These are phyloP conservation scores for Gymnocephalus cernua DNA, from an alignment of 2,113 vertebrate genomes.

Conservation along the genomic window DNA sequence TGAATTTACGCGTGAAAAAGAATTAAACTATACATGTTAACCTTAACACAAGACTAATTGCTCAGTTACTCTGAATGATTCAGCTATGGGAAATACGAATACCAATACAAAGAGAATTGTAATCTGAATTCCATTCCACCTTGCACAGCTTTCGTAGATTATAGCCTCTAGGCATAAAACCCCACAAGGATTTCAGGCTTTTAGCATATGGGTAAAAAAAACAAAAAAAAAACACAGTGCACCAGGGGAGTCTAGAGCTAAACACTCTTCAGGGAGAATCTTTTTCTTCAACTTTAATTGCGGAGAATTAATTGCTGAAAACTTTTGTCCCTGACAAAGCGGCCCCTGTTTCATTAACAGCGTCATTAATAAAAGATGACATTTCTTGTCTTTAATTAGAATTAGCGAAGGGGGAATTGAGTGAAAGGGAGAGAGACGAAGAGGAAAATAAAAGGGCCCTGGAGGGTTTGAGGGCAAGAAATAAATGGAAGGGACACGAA, in stretches of 20 bases:
- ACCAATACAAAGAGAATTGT: conserved; percentile 21
- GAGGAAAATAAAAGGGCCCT: not conserved
- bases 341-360: conserved; percentile 74
- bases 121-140: conserved; percentile 14
- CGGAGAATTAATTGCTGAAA: conserved; percentile 72
- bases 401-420: conserved; percentile 51
- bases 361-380: conserved; percentile 80
- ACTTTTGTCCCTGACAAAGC: conserved; percentile 74
- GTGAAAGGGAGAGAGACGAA: conserved; percentile 20
- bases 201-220: conserved; percentile 44
- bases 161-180: conserved; percentile 14
- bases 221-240: not conserved
- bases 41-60: conserved; percentile 3
- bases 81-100: conserved; percentile 25
- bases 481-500: not conserved
- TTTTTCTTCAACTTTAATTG: conserved; percentile 65
- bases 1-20: conserved; percentile 4
- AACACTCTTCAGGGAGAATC: conserved; percentile 43
- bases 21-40: conserved; percentile 4
- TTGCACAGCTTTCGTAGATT: conserved; percentile 37
- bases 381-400: conserved; percentile 78
- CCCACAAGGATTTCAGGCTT: conserved; percentile 31
- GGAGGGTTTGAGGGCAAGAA: conserved; percentile 2
- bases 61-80: conserved; percentile 46
- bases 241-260: conserved; percentile 30